A percentile compares a stretch with the other conserved stretches of the same genome.
Conservation (phyloP, 2,888 invertebrate genomes). For the Cryptocheilus praepositus region DNA sequence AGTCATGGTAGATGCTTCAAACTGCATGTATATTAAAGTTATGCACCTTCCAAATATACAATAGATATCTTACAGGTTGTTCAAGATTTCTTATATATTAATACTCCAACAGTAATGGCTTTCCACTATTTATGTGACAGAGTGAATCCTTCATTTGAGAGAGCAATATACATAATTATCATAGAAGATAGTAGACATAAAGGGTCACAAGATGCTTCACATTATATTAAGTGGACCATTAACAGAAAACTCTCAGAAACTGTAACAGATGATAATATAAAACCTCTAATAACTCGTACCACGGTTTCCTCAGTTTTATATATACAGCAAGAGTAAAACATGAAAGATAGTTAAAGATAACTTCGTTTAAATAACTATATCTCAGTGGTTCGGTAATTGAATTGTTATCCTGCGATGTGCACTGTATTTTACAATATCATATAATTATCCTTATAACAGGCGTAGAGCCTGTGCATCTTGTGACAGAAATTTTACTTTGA, state of each 20-base stretch:
- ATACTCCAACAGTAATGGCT: constrained; percentile 69
- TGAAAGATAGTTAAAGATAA: constrained; percentile 21
- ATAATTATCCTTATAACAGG: background rate
- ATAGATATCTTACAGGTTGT: constrained; percentile 60
- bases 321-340: constrained; percentile 58
- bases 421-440: background rate
- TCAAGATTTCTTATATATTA: constrained; percentile 60
- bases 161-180: constrained; percentile 74
- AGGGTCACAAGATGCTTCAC: constrained; percentile 41
- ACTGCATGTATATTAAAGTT: constrained; percentile 7
- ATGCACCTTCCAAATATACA: constrained; percentile 6
- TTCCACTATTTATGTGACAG: constrained; percentile 79
- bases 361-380: background rate
- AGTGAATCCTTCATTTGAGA: constrained; percentile 73
- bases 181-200: constrained; percentile 65
- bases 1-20: constrained; percentile 58
- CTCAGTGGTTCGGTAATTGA: background rate
- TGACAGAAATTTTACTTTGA: too few species aligned
- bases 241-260: constrained; percentile 66
- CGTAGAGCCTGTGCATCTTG: background rate
- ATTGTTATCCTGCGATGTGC: background rate
- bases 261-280: constrained; percentile 72
- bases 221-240: constrained; percentile 70
- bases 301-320: constrained; percentile 70
- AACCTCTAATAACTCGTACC: constrained; percentile 75